These are phyloP conservation scores for Spinibarbus caldwelli DNA, from an alignment of 2,797 vertebrate genomes.

Conservation along the genomic window DNA sequence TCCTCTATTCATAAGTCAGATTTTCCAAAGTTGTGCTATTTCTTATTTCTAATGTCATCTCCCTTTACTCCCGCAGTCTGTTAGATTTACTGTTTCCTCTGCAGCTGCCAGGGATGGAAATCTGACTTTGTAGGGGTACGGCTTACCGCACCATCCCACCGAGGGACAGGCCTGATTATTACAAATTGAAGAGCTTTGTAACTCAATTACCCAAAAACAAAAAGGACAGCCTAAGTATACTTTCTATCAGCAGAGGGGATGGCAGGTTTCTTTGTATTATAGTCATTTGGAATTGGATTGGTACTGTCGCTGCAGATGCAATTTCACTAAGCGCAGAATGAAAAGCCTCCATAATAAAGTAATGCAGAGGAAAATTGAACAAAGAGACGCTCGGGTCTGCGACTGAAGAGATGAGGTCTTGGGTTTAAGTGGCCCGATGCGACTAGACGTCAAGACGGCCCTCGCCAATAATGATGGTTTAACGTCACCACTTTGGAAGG, in stretches of 20 bases:
- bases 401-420: not conserved
- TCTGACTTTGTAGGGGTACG: constrained; percentile 47
- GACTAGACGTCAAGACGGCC: not conserved
- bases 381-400: not conserved
- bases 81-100: constrained; percentile 44
- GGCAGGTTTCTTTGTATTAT: constrained; percentile 34
- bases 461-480: not conserved
- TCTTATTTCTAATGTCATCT: not conserved
- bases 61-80: constrained; percentile 9
- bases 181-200: constrained; percentile 53
- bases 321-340: not conserved
- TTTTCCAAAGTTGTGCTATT: constrained; percentile 35
- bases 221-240: constrained; percentile 25
- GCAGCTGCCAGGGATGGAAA: constrained; percentile 57
- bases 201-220: constrained; percentile 53
- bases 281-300: constrained; percentile 22
- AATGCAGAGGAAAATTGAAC: constrained; percentile 1
- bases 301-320: constrained; percentile 9
- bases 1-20: constrained; percentile 33
- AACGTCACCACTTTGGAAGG: not conserved
- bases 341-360: constrained; percentile 8
- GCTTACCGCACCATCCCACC: constrained; percentile 51
- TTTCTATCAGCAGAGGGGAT: constrained; percentile 1
- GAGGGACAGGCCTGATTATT: constrained; percentile 2
- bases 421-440: not conserved